Conservation (phyloP, 2,888 invertebrate species). For the Hemithea aestivaria region DNA sequence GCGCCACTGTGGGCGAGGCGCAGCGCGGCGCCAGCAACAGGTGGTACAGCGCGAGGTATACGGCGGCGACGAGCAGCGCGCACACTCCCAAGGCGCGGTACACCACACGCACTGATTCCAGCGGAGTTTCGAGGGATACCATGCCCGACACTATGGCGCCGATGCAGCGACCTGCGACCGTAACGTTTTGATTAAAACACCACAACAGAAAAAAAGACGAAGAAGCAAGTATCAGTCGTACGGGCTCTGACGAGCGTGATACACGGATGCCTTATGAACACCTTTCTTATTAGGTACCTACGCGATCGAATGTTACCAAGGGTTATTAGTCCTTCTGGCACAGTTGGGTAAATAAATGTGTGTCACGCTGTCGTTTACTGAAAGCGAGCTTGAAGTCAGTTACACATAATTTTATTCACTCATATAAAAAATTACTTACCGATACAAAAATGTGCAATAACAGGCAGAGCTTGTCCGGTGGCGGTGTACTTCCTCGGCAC, state of each 20-base stretch:
- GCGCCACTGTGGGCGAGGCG: slow-evolving; percentile 82
- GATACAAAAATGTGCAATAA: slow-evolving; percentile 87
- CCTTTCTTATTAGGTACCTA: too few relatives aligned
- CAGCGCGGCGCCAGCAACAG: slow-evolving; percentile 86
- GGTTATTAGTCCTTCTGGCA: too few relatives aligned
- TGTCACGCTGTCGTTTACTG: too few relatives aligned
- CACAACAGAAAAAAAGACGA: too few relatives aligned
- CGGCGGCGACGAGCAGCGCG: slow-evolving; percentile 81
- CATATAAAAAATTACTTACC: slow-evolving; percentile 36
- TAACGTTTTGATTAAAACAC: too few relatives aligned
- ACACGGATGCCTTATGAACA: too few relatives aligned
- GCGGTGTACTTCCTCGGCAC: slow-evolving; percentile 87
- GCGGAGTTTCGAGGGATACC: slow-evolving; percentile 65
- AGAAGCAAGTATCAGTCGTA: too few relatives aligned
- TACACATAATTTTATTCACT: too few relatives aligned
- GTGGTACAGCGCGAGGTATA: slow-evolving; percentile 87
- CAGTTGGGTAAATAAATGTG: too few relatives aligned
- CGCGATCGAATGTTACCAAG: too few relatives aligned
- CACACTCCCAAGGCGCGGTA: slow-evolving; percentile 83
- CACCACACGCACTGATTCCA: slow-evolving; percentile 66
- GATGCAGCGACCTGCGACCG: slow-evolving; percentile 84
- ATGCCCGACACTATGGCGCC: slow-evolving; percentile 83
- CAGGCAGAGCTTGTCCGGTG: slow-evolving; percentile 87
- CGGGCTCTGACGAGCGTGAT: too few relatives aligned
- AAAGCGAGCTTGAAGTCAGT: too few relatives aligned